phyloP scores from a whole-genome alignment of 1,140 invertebrate genomes.

The Metopolophium dirhodum region DNA sequence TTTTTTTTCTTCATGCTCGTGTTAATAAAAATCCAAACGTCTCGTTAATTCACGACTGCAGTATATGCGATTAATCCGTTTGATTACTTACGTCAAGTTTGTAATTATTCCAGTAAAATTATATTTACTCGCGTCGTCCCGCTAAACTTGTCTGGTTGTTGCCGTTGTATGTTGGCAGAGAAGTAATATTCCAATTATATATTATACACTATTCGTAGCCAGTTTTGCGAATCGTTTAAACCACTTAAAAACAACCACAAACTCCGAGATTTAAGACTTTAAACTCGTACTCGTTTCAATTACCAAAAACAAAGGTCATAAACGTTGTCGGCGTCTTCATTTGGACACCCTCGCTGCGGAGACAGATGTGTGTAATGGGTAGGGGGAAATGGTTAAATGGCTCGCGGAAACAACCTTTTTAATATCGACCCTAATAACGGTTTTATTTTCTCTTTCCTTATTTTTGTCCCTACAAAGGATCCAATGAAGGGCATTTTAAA shows the following conservation, averaged over 20 bases:
- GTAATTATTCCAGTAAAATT: not conserved
- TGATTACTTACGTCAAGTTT: not conserved
- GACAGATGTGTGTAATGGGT: slow-evolving; percentile 51
- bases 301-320: slow-evolving; percentile 45
- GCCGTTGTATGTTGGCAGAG: not conserved
- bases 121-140: not conserved
- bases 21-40: not conserved
- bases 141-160: not conserved
- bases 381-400: not conserved
- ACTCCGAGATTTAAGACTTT: slow-evolving; percentile 41
- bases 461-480: not conserved
- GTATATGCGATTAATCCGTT: not conserved
- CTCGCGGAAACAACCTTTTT: slow-evolving; percentile 50
- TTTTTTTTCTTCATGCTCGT: not conserved
- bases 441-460: slow-evolving; percentile 45
- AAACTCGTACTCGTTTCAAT: slow-evolving; percentile 37
- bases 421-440: slow-evolving; percentile 54
- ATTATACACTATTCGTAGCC: not conserved
- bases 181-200: not conserved
- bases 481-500: slow-evolving; percentile 10
- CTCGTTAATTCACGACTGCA: not conserved
- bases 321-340: slow-evolving; percentile 47
- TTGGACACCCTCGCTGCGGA: not conserved
- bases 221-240: not conserved
- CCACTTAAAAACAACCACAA: not conserved